Evolutionary conservation across 1,140 invertebrate genomes (phyloP), one percentile per base, ranked within the genome.

Genomic region (Conus betulinus): DNA sequence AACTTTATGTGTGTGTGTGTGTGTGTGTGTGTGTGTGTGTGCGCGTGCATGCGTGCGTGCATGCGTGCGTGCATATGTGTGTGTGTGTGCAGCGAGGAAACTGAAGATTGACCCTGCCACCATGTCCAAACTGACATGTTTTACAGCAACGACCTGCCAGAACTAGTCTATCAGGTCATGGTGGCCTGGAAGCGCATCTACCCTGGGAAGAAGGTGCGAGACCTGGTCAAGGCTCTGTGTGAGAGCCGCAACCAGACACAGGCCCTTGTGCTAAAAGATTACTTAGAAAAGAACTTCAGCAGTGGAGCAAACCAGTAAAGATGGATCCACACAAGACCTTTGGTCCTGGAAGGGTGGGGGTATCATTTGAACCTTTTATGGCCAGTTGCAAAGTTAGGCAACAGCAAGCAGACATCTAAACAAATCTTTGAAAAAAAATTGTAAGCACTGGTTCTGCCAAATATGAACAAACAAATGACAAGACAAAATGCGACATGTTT

Each of bases 51-150:
- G 76, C 39, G 11, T 25, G 76, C 39, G 76, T 25, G 76, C 11
- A n/a, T 25, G 76, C n/a, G 76, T 79, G 76, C n/a, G 76, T 79
- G 76, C n/a, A n/a, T 79, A n/a, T 81, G 1, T 39, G 25, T 81
- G 15, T 52, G 39, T 39, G 17, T 81, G 79, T 55, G 13, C 79
- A 2, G 79, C 53, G 1, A 5, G 79, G 15, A 81, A 51, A 51
- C 39, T 81, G 27, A 15, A 81, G 11, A 39, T 81, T 7, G 13
- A 5, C n/a, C 13, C 11, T 79, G 13, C 76, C 13, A 79, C n/a
- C 76, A 5, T 5, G n/a, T 27, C 76, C 13, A 81, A 17, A n/a
- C 15, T 6, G 15, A 39, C 5, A 81, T 27, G 23, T 55, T 15
- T 13, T 3, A 81, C 76, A 0, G 5, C 79, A 81, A 55, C 17